phyloP scores from a whole-genome alignment of 2,888 invertebrate genomes.

The Apamea sordens region DNA sequence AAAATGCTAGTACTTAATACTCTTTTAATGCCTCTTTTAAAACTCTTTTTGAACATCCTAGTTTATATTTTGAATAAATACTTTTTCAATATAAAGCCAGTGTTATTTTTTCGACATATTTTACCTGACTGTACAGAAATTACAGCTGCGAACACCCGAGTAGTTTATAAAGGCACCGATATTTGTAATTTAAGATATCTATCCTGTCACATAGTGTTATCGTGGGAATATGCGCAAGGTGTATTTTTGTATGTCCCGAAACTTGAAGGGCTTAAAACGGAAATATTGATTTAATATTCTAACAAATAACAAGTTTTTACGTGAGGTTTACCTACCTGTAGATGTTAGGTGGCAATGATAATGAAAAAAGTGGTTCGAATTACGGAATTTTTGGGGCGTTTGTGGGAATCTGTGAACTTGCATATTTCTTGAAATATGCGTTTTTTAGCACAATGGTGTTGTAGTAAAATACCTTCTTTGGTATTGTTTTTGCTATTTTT shows the following conservation, averaged over 20 bases:
- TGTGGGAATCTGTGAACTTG: background rate
- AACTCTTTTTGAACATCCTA: background rate
- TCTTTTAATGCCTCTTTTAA: background rate
- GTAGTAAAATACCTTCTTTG: background rate
- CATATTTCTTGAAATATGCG: background rate
- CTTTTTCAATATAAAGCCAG: background rate
- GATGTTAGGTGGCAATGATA: background rate
- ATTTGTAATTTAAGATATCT: constrained; percentile 67
- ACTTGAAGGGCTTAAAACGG: constrained; percentile 62
- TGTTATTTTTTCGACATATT: constrained; percentile 33
- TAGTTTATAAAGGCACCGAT: constrained; percentile 39
- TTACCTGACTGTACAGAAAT: constrained; percentile 57
- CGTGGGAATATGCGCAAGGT: constrained; percentile 80
- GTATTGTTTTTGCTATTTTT: background rate
- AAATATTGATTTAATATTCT: constrained; percentile 65
- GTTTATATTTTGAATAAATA: background rate
- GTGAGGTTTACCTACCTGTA: constrained; percentile 40
- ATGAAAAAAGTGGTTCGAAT: background rate
- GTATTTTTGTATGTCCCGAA: constrained; percentile 56
- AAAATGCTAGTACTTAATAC: background rate
- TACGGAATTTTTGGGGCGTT: background rate
- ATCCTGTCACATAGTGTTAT: constrained; percentile 57
- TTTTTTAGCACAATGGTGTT: background rate
- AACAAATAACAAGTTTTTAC: constrained; percentile 46
- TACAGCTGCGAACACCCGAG: constrained; percentile 56